Evolutionary conservation across 2,113 vertebrate genomes (phyloP), one percentile per base, ranked within the genome.

Genomic region (Halichoeres trimaculatus): DNA sequence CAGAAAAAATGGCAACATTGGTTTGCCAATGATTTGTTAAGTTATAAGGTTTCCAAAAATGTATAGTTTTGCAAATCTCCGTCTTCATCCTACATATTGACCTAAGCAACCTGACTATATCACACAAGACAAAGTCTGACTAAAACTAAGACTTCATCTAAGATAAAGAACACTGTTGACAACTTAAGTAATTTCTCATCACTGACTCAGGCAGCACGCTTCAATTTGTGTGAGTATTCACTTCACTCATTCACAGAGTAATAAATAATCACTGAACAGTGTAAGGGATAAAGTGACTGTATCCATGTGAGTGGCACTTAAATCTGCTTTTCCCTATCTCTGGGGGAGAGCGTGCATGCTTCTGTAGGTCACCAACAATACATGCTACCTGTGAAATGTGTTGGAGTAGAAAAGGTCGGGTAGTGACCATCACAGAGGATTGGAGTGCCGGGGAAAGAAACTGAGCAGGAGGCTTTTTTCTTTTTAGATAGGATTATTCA

Each of bases 401-500:
- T 45, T 54, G 11, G 69, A 61, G 79, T 24, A 53, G 60, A 74
- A 80, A 77, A 70, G 69, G 63, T 63, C 73, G 68, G 56, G 12
- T 35, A 50, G 63, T 65, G 77, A 76, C 73, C 63, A 48, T 23
- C 51, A 43, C 55, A 53, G 22, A 43, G 20, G 16, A 63, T 36
- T 26, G 22, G 26, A 70, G 41, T 66, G 51, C 45, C 10, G 45
- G 26, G 22, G 51, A 62, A 41, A 26, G 51, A 47, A 79, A 45
- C 10, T 66, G 53, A 68, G 62, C 72, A 64, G 48, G 47, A 53
- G 41, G 26, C 60, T 70, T 81, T 45, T 35, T 54, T 16, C 26
- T 56, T 79, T 74, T 35, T 58, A 52, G 43, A 69, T 41, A 63
- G 58, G 73, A 77, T 76, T 73, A 74, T 66, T 77, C 64, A 85